Conservation (phyloP, 1,140 invertebrate species). For the Venturia canescens region DNA sequence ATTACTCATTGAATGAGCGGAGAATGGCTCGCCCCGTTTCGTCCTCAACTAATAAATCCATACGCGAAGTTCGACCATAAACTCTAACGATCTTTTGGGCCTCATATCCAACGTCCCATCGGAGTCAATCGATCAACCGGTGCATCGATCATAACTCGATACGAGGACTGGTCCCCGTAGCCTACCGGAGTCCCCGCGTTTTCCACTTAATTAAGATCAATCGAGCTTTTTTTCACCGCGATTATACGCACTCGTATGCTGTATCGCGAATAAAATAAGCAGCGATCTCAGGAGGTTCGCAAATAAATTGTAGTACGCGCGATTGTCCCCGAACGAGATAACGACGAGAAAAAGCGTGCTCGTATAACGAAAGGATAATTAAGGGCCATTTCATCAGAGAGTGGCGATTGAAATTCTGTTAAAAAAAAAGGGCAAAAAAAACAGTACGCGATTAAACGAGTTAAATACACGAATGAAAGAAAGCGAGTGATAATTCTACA, state of each 20-base stretch:
- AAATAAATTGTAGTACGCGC: too few relatives aligned
- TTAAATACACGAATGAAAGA: too few relatives aligned
- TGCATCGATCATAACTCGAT: background rate
- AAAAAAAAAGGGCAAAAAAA: too few relatives aligned
- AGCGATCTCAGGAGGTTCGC: background rate
- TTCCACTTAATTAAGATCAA: slow-evolving; percentile 20
- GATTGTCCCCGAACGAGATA: too few relatives aligned
- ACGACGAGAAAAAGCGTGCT: too few relatives aligned
- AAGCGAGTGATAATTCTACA: too few relatives aligned
- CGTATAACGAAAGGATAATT: too few relatives aligned
- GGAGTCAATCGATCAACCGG: slow-evolving; percentile 14
- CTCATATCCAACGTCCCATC: background rate
- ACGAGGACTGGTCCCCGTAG: too few relatives aligned
- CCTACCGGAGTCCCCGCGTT: background rate
- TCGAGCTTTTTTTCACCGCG: background rate
- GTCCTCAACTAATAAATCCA: slow-evolving; percentile 1
- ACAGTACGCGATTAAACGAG: too few relatives aligned
- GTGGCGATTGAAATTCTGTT: too few relatives aligned
- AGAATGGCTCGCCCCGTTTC: background rate
- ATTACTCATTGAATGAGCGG: slow-evolving; percentile 7
- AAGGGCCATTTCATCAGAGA: too few relatives aligned
- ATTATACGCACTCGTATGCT: background rate
- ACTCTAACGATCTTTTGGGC: slow-evolving; percentile 5
- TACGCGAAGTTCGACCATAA: slow-evolving; percentile 9
- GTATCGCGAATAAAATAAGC: background rate